Conservation (phyloP, 2,113 vertebrate genomes). For the Vombatus ursinus region DNA sequence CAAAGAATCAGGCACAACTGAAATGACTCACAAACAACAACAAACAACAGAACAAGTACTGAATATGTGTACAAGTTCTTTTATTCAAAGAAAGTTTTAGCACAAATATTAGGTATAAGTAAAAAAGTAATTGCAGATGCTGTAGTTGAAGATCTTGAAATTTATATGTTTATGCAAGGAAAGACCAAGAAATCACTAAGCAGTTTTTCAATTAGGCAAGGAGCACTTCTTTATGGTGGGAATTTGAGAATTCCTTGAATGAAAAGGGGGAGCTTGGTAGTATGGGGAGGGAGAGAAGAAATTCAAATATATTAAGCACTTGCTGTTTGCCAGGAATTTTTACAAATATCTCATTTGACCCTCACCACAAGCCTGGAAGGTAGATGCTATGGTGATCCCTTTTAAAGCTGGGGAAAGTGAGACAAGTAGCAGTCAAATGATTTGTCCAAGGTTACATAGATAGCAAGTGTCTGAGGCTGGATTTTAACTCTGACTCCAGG, state of each 20-base stretch:
- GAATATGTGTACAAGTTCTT: neutral
- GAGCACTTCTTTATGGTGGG: neutral
- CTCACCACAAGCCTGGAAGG: neutral
- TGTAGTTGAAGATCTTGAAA: neutral
- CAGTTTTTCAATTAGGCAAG: neutral
- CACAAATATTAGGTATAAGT: neutral
- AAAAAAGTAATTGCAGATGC: neutral
- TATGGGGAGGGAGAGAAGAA: neutral
- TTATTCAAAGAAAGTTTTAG: neutral
- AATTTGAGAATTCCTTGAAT: neutral
- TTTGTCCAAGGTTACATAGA: neutral
- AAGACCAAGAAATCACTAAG: neutral
- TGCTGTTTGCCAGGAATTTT: neutral
- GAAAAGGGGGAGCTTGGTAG: neutral
- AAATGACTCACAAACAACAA: neutral
- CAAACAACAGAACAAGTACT: neutral
- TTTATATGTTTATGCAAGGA: neutral
- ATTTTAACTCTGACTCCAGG: neutral
- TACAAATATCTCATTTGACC: neutral
- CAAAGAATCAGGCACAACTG: neutral
- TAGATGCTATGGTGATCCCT: neutral
- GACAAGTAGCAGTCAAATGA: neutral
- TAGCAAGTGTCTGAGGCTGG: neutral
- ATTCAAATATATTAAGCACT: neutral
- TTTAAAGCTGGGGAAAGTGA: neutral